Evolutionary conservation across 2,797 vertebrate species (phyloP).

Genomic region (Sebastes glaucus): DNA sequence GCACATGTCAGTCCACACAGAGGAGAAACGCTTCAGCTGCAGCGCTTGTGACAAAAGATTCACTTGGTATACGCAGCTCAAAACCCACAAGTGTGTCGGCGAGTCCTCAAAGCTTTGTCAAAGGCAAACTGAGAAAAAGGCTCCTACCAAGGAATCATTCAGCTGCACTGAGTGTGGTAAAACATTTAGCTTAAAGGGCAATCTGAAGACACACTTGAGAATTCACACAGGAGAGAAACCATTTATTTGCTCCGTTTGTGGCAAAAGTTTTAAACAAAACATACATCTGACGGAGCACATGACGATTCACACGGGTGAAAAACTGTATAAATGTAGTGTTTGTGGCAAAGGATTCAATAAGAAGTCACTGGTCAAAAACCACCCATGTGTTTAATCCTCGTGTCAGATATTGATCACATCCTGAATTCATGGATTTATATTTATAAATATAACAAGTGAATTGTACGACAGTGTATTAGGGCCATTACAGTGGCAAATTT

Average conservation of each 20-base stretch:
- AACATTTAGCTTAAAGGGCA: neutral
- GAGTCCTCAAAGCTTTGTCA: neutral
- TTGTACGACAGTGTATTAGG: too few relatives aligned
- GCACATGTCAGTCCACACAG: constrained; percentile 45
- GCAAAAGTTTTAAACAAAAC: constrained; percentile 24
- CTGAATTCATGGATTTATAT: too few relatives aligned
- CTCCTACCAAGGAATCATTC: neutral
- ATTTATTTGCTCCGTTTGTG: constrained; percentile 1
- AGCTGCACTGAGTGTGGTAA: neutral
- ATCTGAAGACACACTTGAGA: constrained; percentile 42
- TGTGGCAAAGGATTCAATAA: constrained; percentile 38
- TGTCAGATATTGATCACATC: too few relatives aligned
- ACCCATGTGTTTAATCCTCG: neutral
- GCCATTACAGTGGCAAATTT: too few relatives aligned
- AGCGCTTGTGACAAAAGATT: constrained; percentile 6
- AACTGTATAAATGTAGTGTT: constrained; percentile 3
- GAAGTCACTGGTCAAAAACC: neutral
- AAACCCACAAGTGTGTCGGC: constrained; percentile 6
- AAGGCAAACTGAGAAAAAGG: neutral
- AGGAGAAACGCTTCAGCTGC: constrained; percentile 42
- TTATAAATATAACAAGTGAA: too few relatives aligned
- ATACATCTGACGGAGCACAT: constrained; percentile 10
- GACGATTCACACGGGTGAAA: constrained; percentile 32
- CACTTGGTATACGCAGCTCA: constrained; percentile 36
- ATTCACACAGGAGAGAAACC: constrained; percentile 41